These are phyloP conservation scores for Maniola jurtina DNA, from an alignment of 1,140 invertebrate species.

Conservation along the genomic window DNA sequence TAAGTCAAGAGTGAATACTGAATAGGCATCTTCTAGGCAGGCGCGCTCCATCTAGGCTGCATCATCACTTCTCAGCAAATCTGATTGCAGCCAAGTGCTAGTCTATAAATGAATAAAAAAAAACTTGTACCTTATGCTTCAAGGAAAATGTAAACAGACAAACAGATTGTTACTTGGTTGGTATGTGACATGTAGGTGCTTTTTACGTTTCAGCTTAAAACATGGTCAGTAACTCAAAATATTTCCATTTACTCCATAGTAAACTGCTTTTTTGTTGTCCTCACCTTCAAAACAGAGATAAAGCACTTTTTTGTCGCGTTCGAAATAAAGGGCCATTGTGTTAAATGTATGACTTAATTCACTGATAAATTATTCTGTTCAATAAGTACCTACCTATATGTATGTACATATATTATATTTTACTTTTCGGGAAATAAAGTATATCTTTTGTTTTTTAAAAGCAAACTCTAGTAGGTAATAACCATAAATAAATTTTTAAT, in stretches of 20 bases:
- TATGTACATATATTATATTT: too few species aligned
- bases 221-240: background rate
- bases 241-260: background rate
- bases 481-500: too few species aligned
- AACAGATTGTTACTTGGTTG: background rate
- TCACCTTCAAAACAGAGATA: background rate
- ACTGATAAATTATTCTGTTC: conserved; percentile 3
- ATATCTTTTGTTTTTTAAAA: background rate
- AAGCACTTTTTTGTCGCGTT: conserved; percentile 5
- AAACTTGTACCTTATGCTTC: too few species aligned
- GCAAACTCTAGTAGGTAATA: too few species aligned
- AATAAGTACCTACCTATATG: too few species aligned
- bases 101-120: too few species aligned
- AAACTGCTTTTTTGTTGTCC: background rate
- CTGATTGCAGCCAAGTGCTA: too few species aligned
- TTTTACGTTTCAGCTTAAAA: background rate
- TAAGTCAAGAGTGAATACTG: too few species aligned
- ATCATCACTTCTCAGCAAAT: too few species aligned
- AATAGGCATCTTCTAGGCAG: too few species aligned
- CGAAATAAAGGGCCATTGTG: conserved; percentile 15
- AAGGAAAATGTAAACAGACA: background rate
- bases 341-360: conserved; percentile 18
- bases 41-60: too few species aligned
- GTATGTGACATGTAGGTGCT: too few species aligned
- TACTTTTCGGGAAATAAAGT: background rate